These are phyloP conservation scores for Diacarnus erythraeanus DNA, from an alignment of 37 sponge, comb jelly and placozoan genomes.

Conservation along the genomic window DNA sequence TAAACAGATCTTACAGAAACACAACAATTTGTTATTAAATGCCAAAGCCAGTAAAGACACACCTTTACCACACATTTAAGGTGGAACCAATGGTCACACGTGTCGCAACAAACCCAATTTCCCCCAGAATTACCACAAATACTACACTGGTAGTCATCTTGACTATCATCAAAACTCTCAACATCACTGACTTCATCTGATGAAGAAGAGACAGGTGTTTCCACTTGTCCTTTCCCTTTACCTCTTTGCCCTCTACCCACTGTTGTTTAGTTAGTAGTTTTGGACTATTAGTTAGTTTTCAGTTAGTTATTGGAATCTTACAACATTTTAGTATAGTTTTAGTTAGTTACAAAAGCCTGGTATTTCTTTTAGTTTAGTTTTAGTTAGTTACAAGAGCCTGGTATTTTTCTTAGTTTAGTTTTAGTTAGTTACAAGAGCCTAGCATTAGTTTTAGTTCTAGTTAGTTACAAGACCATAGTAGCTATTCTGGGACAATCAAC, in stretches of 20 bases:
- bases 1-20: neutral
- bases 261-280: no score
- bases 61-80: neutral
- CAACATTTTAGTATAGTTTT: no score
- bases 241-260: neutral
- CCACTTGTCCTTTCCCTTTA: neutral
- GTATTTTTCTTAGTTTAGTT: no score
- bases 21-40: neutral
- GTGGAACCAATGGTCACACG: neutral
- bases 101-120: neutral
- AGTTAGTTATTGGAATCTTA: no score
- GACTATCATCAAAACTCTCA: neutral
- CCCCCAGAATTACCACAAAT: neutral
- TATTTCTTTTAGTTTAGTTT: no score
- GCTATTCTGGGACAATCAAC: no score
- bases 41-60: neutral
- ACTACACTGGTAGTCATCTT: neutral
- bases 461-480: no score
- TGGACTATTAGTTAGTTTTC: no score
- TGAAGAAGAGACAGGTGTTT: neutral
- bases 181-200: neutral
- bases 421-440: no score
- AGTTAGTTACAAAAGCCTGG: no score
- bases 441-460: no score
- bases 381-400: no score